Base-by-base conservation (phyloP, 2,797 vertebrate species). In the Acipenser oxyrinchus region DNA sequence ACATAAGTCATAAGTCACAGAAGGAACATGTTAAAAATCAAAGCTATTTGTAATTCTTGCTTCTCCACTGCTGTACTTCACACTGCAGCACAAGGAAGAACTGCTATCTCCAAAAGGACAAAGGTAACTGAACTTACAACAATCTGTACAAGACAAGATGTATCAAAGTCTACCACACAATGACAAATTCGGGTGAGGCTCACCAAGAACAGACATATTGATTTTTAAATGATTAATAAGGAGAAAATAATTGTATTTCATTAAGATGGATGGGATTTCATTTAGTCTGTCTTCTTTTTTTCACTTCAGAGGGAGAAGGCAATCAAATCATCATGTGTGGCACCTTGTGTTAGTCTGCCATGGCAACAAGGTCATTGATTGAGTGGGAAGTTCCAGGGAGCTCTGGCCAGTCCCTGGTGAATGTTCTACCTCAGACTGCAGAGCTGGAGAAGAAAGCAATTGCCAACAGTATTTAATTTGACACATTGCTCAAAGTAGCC, bases 141-240 rank as follows among this genome's bases (percentile, higher is more conserved):
- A 94, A 93, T 94, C 93, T 92, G 85, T 86, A 84, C 82, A 85
- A 89, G 91, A 92, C 86, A 89, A 93, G 91, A 96, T 93, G 90
- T 95, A 95, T 96, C 90, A 91, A 91, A 85, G 83, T 89, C 87
- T 89, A 82, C 89, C 81, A 82, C 81, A 76, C 83, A 92, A 96
- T 97, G 95, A 96, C 94, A 97, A 97, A 98, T 97, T 93, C 92
- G 88, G 90, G 89, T 79, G 76, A 92, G 89, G 88, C 91, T 89
- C 88, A 91, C 91, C 84, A 88, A 90, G 92, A 96, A 93, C 92
- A 96, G 94, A 97, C 92, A 90, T 97, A 98, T 98, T 98, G 96
- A 98, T 99, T 98, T 96, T 94, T 96, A 94, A 98, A 97, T 99
- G 96, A 98, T 98, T 98, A 98, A 98, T 99, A 98, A 97, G 95